Evolutionary conservation across 2,113 vertebrate genomes (phyloP).

Genomic region (Gobius niger): DNA sequence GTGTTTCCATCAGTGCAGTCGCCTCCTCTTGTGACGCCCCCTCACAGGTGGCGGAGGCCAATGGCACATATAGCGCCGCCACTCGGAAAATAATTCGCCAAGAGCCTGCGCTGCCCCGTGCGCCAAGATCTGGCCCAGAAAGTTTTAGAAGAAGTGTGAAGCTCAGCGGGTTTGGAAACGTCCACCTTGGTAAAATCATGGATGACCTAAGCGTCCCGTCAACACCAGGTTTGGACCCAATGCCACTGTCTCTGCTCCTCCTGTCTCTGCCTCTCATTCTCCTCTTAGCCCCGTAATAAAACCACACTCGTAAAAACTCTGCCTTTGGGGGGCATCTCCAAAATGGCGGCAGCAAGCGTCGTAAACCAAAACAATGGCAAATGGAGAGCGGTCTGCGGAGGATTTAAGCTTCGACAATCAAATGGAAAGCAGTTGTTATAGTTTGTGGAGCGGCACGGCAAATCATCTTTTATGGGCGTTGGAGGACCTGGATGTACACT

Average conservation of each 20-base stretch:
- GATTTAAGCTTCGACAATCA: background rate
- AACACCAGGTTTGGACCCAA: too few relatives aligned
- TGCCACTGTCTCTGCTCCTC: background rate
- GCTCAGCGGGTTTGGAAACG: too few relatives aligned
- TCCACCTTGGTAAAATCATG: too few relatives aligned
- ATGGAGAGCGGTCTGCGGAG: background rate
- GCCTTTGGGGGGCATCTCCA: slow-evolving; percentile 6
- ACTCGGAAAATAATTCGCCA: too few relatives aligned
- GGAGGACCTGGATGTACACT: background rate
- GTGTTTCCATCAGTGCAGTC: too few relatives aligned
- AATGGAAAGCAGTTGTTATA: background rate
- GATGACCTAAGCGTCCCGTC: too few relatives aligned
- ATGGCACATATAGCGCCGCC: too few relatives aligned
- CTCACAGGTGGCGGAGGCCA: too few relatives aligned
- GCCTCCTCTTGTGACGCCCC: too few relatives aligned
- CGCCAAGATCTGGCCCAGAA: too few relatives aligned
- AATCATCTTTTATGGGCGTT: background rate
- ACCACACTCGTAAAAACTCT: slow-evolving; percentile 13
- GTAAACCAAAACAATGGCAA: slow-evolving; percentile 42
- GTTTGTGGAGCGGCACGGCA: slow-evolving; percentile 6
- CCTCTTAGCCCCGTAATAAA: slow-evolving; percentile 2
- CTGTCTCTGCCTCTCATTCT: background rate
- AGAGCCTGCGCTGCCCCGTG: too few relatives aligned
- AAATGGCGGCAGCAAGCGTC: background rate
- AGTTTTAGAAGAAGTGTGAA: too few relatives aligned